Conservation (phyloP, 2,797 vertebrate genomes). For the Lerista edwardsae region DNA sequence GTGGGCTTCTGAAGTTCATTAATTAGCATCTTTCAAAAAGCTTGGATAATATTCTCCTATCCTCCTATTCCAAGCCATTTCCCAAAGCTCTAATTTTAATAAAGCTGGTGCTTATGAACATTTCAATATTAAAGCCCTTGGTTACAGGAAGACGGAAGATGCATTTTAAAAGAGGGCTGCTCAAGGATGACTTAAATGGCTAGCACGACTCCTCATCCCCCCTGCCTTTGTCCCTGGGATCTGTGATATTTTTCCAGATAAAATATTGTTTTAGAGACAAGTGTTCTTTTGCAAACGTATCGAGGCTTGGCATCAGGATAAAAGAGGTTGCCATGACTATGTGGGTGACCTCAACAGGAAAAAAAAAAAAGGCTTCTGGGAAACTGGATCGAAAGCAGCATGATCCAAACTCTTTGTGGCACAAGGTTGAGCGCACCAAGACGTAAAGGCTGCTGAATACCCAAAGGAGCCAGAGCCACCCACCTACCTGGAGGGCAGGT, state of each 20-base stretch:
- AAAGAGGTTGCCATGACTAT: constrained; percentile 32
- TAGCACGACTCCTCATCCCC: constrained; percentile 46
- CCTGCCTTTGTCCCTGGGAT: constrained; percentile 9
- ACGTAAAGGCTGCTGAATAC: background rate
- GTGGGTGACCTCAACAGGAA: background rate
- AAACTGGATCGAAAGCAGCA: background rate
- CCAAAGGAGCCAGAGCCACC: no score
- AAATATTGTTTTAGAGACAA: constrained; percentile 64
- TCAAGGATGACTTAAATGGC: constrained; percentile 63
- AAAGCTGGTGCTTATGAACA: constrained; percentile 77
- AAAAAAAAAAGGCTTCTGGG: background rate
- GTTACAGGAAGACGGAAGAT: constrained; percentile 72
- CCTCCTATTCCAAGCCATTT: constrained; percentile 74
- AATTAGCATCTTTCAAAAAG: constrained; percentile 83
- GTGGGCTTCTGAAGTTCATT: constrained; percentile 79
- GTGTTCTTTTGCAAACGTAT: constrained; percentile 22
- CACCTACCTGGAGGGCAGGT: no score
- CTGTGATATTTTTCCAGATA: constrained; percentile 56
- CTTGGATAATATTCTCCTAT: constrained; percentile 79
- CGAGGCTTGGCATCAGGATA: constrained; percentile 30
- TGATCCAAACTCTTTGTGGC: background rate
- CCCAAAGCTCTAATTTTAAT: constrained; percentile 82
- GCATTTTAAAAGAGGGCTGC: constrained; percentile 73
- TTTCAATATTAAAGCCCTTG: constrained; percentile 79
- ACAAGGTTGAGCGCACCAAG: background rate